Base-by-base conservation (phyloP, 2,113 vertebrate genomes). In the Oenanthe oenanthe region DNA sequence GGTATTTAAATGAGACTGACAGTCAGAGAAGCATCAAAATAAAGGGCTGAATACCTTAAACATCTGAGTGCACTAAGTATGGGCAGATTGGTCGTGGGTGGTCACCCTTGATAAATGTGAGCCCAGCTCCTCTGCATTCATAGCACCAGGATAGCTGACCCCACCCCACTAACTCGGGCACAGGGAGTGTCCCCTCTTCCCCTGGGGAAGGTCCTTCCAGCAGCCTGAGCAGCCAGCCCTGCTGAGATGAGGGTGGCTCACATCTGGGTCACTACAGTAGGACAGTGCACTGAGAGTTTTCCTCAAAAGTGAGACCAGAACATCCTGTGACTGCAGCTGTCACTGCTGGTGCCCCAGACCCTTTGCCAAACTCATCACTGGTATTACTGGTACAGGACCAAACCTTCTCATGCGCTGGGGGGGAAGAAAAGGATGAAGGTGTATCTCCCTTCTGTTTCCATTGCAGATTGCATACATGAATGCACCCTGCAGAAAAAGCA, bases 81-180 rank as follows among this genome's bases (percentile, higher is more conserved):
- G 21, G 57, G 53, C 38, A 72, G 21, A 40, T 12, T 42, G 29
- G 34, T 42, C 40, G 14, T 42, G 40, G 6, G 40, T 14, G 40
- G 40, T 34, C 47, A 50, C 1, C 1, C 6, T 5, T 38, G 25
- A 32, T 36, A 77, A 85, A 60, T 3, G 3, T 6, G 7, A 54
- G 53, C 58, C 56, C 63, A 38, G 63, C 45, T 56, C 31, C 77
- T 84, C 13, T n/a, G 17, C 34, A 14, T 38, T 61, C 1, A 2
- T 36, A 63, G 25, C 31, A 42, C 11, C 42, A 26, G n/a, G 26
- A 36, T 4, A 81, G 22, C n/a, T 70, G 73, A 31, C 10, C 36
- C 20, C 31, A 12, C 22, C 42, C 14, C 61, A 50, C 47, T 43
- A 10, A 42, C 7, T 17, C 0, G 0, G 9, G 15, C 19, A 5